A percentile compares a stretch with the other conserved stretches of the same genome.
phyloP scores from a whole-genome alignment of 1,140 invertebrate species.

The Drosophila busckii region DNA sequence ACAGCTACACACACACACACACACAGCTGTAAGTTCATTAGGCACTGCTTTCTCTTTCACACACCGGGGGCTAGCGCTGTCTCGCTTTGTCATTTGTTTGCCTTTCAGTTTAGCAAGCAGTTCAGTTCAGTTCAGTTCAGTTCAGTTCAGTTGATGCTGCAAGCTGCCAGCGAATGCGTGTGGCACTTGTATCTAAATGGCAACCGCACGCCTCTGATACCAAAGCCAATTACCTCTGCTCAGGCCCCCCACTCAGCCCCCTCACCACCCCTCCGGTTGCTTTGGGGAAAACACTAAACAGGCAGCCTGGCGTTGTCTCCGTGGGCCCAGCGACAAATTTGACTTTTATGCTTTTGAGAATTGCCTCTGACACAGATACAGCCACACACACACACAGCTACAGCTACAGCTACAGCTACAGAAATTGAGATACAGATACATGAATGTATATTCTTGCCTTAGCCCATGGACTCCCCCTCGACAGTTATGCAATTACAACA shows the following conservation, averaged over 20 bases:
- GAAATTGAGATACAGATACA: slow-evolving; percentile 2
- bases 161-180: slow-evolving; percentile 14
- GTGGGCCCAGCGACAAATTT: slow-evolving; percentile 70
- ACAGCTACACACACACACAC: no score
- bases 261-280: slow-evolving; percentile 31
- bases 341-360: slow-evolving; percentile 75
- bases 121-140: no score
- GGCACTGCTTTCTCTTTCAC: not conserved
- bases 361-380: slow-evolving; percentile 68
- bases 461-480: slow-evolving; percentile 7
- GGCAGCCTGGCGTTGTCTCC: slow-evolving; percentile 44
- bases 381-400: slow-evolving; percentile 11
- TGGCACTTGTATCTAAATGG: slow-evolving; percentile 66
- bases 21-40: no score
- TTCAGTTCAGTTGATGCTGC: no score
- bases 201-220: slow-evolving; percentile 54
- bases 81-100: not conserved
- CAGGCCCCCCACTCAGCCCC: slow-evolving; percentile 3
- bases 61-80: no score
- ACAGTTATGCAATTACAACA: slow-evolving; percentile 66
- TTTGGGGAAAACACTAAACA: slow-evolving; percentile 50
- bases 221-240: slow-evolving; percentile 67
- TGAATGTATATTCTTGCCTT: not conserved
- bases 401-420: slow-evolving; percentile 10
- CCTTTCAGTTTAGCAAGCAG: not conserved